These are phyloP conservation scores for Cyclargus thomasi DNA, from an alignment of 1,140 invertebrate species.

Conservation along the genomic window DNA sequence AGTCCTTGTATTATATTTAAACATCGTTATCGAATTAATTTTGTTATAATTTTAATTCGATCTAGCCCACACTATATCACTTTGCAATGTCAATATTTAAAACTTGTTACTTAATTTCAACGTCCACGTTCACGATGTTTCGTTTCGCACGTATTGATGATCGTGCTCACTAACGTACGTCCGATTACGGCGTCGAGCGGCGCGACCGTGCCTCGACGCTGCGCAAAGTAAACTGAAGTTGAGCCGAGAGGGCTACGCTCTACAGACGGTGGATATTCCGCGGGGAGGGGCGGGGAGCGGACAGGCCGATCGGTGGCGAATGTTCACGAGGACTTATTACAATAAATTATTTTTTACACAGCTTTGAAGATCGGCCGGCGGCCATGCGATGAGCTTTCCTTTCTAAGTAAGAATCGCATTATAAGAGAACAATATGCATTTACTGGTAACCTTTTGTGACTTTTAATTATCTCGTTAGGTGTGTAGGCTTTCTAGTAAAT, in stretches of 20 bases:
- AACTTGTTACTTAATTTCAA: constrained; percentile 18
- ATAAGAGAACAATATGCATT: not conserved
- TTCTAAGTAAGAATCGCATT: constrained; percentile 38
- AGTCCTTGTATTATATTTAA: constrained; percentile 49
- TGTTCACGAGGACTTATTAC: constrained; percentile 72
- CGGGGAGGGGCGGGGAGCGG: constrained; percentile 43
- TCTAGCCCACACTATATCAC: constrained; percentile 4
- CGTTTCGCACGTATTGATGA: constrained; percentile 50
- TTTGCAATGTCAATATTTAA: constrained; percentile 7
- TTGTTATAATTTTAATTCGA: constrained; percentile 1
- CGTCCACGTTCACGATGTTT: constrained; percentile 33
- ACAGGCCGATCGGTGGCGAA: constrained; percentile 63
- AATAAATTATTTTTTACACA: constrained; percentile 72
- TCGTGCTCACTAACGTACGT: constrained; percentile 61
- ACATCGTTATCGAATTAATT: constrained; percentile 37
- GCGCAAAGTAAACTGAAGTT: constrained; percentile 62
- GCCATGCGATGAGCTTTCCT: constrained; percentile 34
- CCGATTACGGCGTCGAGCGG: constrained; percentile 52
- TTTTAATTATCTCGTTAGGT: not conserved
- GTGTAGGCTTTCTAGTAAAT: not conserved
- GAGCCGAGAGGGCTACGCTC: constrained; percentile 24
- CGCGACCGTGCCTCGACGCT: constrained; percentile 64
- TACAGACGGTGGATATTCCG: constrained; percentile 63
- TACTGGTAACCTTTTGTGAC: not conserved
- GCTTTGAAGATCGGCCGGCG: constrained; percentile 58